Conservation (phyloP, 2,113 vertebrate genomes). For the Noctilio leporinus region DNA sequence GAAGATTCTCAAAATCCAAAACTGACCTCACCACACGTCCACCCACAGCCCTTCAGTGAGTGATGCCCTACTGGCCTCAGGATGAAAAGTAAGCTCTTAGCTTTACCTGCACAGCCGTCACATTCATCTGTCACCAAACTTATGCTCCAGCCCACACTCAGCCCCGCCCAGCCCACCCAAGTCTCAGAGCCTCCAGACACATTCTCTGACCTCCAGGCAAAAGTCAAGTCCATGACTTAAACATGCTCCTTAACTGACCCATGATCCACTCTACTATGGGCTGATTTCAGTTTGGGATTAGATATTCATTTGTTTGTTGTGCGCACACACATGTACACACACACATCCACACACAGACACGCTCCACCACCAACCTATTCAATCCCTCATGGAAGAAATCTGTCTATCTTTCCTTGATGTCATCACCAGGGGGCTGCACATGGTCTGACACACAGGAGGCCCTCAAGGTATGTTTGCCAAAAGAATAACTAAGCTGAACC, state of each 20-base stretch:
- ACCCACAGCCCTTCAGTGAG: not conserved
- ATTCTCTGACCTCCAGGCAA: not conserved
- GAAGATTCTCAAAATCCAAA: not conserved
- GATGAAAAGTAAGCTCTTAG: not conserved
- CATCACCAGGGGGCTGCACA: not conserved
- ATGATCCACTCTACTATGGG: fast-evolving
- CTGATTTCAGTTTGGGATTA: not conserved
- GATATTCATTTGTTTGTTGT: not conserved
- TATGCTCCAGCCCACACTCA: not conserved
- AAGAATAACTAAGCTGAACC: not conserved
- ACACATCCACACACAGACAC: not conserved
- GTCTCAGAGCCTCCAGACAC: fast-evolving
- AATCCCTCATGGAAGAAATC: not conserved
- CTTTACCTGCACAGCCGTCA: not conserved
- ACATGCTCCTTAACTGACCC: fast-evolving
- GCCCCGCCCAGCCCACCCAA: not conserved
- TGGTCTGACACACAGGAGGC: not conserved
- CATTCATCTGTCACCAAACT: not conserved
- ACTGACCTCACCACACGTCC: not conserved
- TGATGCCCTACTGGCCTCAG: no score
- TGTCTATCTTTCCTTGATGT: not conserved
- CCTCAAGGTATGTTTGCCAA: fast-evolving
- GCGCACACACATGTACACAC: not conserved
- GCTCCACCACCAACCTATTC: not conserved
- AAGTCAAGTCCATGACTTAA: not conserved